Percentiles rank a stretch among this genome's conserved stretches.
Evolutionary conservation across 2,797 vertebrate genomes (phyloP).

Genomic region (Aeoliscus strigatus): DNA sequence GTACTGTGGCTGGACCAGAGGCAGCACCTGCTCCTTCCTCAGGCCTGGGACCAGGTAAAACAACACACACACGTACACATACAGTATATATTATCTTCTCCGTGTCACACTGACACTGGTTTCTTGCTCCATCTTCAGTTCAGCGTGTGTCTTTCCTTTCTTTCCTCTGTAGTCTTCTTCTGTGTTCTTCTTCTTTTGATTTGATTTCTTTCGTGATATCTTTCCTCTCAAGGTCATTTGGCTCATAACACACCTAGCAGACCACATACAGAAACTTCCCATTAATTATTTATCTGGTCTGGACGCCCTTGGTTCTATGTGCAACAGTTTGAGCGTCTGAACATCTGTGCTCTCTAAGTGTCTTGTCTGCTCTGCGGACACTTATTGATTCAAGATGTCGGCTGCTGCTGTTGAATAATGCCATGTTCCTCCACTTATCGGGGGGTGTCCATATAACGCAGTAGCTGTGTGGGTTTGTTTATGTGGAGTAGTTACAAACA

Average conservation of each 20-base stretch:
- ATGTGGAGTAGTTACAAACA: no score
- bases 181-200: constrained; percentile 1
- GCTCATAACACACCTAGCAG: constrained; percentile 15
- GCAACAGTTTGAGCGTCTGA: constrained; percentile 25
- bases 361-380: constrained; percentile 19
- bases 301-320: constrained; percentile 25
- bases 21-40: constrained; percentile 88
- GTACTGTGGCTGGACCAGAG: constrained; percentile 92
- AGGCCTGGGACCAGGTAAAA: constrained; percentile 85
- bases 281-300: constrained; percentile 40
- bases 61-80: background rate
- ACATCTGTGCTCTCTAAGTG: constrained; percentile 41
- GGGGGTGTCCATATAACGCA: background rate
- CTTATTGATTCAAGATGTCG: constrained; percentile 47
- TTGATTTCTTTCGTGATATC: constrained; percentile 24
- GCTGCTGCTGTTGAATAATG: constrained; percentile 22
- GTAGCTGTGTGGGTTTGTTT: background rate
- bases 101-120: background rate
- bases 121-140: constrained; percentile 1
- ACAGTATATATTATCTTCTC: background rate
- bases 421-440: constrained; percentile 26
- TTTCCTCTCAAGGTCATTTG: constrained; percentile 27
- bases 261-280: constrained; percentile 12
- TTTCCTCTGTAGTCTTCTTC: background rate
- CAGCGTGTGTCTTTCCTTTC: background rate